phyloP scores from a whole-genome alignment of 2,888 invertebrate genomes.

The Danaus chrysippus region DNA sequence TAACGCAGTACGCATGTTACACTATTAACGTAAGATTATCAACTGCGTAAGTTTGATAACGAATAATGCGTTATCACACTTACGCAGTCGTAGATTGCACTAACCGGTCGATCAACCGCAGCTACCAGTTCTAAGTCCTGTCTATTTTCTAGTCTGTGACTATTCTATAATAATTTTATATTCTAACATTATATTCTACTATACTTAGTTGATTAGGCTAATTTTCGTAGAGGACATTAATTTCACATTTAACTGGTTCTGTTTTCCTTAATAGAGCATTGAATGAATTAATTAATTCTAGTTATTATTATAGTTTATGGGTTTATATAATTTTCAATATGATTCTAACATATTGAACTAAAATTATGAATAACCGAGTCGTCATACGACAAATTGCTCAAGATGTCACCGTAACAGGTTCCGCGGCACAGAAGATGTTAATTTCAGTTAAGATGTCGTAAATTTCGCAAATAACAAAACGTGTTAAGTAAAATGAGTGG shows the following conservation, averaged over 20 bases:
- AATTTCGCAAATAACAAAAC: constrained; percentile 21
- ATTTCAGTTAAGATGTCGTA: constrained; percentile 12
- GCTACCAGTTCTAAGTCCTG: constrained; percentile 19
- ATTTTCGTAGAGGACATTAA: too few species aligned
- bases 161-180: background rate
- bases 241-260: too few species aligned
- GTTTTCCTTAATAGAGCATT: too few species aligned
- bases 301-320: background rate
- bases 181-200: background rate
- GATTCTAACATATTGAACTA: background rate
- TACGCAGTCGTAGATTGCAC: constrained; percentile 31
- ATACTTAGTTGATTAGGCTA: too few species aligned
- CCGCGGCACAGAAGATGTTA: background rate
- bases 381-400: background rate
- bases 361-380: background rate
- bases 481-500: constrained; percentile 19
- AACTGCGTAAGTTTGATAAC: constrained; percentile 29
- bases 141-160: constrained; percentile 14
- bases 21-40: constrained; percentile 27
- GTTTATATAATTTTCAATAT: background rate
- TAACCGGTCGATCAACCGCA: constrained; percentile 29
- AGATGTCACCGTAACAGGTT: constrained; percentile 1
- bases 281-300: background rate
- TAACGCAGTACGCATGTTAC: background rate
- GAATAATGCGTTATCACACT: constrained; percentile 31